These are phyloP conservation scores for Brachionus rubens DNA, from an alignment of 1,140 invertebrate species.

Conservation along the genomic window DNA sequence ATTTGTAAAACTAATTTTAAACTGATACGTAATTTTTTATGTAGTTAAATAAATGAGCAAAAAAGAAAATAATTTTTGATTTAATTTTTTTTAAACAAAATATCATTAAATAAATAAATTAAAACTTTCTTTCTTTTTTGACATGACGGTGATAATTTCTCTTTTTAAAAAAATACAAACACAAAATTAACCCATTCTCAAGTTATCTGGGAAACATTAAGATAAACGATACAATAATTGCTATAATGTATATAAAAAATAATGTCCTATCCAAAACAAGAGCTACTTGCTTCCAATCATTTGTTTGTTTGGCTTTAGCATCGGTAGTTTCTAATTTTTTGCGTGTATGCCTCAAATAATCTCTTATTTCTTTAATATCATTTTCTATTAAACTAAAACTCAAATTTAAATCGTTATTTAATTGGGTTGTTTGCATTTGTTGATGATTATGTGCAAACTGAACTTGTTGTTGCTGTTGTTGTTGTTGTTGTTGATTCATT, in stretches of 20 bases:
- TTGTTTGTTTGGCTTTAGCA: slow-evolving; percentile 51
- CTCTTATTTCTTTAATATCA: slow-evolving; percentile 46
- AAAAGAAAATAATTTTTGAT: too few species aligned
- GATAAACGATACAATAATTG: slow-evolving; percentile 56
- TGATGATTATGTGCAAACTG: not conserved
- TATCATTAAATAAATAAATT: too few species aligned
- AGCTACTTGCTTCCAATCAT: slow-evolving; percentile 56
- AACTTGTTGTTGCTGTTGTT: not conserved
- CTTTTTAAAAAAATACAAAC: too few species aligned
- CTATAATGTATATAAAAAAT: slow-evolving; percentile 56
- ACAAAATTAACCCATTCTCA: too few species aligned
- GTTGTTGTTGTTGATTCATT: not conserved
- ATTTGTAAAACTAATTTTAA: too few species aligned
- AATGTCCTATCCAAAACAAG: slow-evolving; percentile 57
- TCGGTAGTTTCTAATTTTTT: slow-evolving; percentile 43
- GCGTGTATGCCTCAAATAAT: slow-evolving; percentile 39
- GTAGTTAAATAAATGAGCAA: too few species aligned
- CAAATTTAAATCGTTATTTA: slow-evolving; percentile 9
- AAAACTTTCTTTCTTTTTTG: too few species aligned
- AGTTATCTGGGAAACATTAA: slow-evolving; percentile 53
- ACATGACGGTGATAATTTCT: too few species aligned
- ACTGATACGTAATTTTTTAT: too few species aligned
- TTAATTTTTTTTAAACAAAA: too few species aligned
- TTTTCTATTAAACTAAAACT: slow-evolving; percentile 41
- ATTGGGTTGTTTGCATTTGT: slow-evolving; percentile 12